phyloP scores from a whole-genome alignment of 2,888 invertebrate genomes.

The Vesta saturnalis region DNA sequence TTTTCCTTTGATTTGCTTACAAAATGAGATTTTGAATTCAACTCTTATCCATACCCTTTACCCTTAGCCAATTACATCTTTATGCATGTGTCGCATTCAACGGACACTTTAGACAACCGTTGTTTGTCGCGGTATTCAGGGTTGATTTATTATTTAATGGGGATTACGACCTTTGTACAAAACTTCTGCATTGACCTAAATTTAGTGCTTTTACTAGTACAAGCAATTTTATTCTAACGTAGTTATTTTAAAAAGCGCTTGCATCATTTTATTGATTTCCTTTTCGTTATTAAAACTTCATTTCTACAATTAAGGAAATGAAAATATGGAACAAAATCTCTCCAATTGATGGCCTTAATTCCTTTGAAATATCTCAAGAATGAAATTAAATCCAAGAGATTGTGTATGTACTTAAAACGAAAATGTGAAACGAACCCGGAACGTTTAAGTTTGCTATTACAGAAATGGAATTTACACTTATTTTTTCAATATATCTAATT shows the following conservation, averaged over 20 bases:
- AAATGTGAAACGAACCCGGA: too few relatives aligned
- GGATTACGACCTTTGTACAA: constrained; percentile 37
- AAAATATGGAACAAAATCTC: background rate
- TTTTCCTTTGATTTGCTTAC: background rate
- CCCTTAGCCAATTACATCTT: constrained; percentile 13
- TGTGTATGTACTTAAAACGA: too few relatives aligned
- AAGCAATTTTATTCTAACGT: constrained; percentile 21
- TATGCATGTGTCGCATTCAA: constrained; percentile 26
- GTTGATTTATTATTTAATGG: constrained; percentile 37
- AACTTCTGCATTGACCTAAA: constrained; percentile 25
- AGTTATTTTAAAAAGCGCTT: background rate
- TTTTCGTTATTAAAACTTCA: background rate
- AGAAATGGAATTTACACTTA: too few relatives aligned
- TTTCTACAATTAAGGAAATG: background rate
- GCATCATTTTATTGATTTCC: constrained; percentile 3
- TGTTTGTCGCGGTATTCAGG: constrained; percentile 22
- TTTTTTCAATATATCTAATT: too few relatives aligned
- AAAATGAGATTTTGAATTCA: background rate
- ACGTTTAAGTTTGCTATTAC: too few relatives aligned
- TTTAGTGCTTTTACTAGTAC: constrained; percentile 19
- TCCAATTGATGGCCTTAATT: background rate
- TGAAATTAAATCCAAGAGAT: background rate
- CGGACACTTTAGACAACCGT: constrained; percentile 28
- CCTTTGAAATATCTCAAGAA: background rate
- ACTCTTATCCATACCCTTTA: background rate